These are phyloP conservation scores for Peromyscus leucopus DNA, from an alignment of 2,113 vertebrate species.

Conservation along the genomic window DNA sequence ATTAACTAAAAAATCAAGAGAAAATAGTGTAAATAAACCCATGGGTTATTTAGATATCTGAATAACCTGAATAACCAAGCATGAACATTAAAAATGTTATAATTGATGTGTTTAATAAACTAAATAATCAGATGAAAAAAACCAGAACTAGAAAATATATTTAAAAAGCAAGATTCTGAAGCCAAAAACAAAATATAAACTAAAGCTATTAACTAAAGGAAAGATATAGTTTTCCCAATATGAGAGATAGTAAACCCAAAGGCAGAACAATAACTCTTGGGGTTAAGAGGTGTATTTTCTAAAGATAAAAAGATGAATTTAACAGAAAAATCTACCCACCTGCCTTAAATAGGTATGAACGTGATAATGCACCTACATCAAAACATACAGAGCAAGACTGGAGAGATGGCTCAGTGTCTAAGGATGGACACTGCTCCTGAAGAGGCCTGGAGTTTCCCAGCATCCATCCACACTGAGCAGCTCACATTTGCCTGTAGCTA, in stretches of 20 bases:
- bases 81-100: not conserved
- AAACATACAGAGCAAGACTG: not conserved
- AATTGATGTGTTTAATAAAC: not conserved
- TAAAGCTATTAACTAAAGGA: slow-evolving; percentile 23
- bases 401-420: not conserved
- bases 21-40: not conserved
- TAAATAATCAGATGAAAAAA: slow-evolving; percentile 5
- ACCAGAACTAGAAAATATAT: not conserved
- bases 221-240: not conserved
- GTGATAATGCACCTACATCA: not conserved
- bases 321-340: not conserved
- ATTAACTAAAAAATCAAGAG: slow-evolving; percentile 30
- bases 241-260: not conserved
- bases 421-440: too few relatives aligned
- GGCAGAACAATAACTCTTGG: not conserved
- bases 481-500: not conserved
- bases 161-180: not conserved
- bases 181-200: not conserved
- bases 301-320: not conserved
- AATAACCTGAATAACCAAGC: slow-evolving; percentile 38
- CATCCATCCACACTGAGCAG: too few relatives aligned
- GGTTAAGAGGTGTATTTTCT: not conserved
- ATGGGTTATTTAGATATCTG: not conserved
- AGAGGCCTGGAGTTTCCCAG: not conserved
- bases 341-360: not conserved